Evolutionary conservation across 2,888 invertebrate genomes (phyloP), one percentile per base, ranked within the genome.

Genomic region (Sinelater perroti): DNA sequence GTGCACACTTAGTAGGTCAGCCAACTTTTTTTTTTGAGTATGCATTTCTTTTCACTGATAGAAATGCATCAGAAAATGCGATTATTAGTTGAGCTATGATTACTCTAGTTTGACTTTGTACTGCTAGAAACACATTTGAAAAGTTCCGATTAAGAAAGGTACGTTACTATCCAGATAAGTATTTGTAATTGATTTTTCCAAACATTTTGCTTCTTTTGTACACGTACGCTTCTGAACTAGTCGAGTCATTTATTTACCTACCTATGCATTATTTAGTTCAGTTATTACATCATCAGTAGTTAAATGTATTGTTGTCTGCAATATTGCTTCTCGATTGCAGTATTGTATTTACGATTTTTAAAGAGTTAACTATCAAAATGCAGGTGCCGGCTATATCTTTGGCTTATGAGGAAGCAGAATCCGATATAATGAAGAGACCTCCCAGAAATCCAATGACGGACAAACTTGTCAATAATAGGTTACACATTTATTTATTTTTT

Each of bases 381-480:
- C 57, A 69, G 85, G 81, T 85, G 81, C 91, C 91, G 73, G 91
- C 91, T 78, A 92, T 92, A 81, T 91, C 91, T 70, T 84, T 92
- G 81, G 91, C 91, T 77, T 92, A 91, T 79, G 91, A 92, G 83
- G 87, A 88, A 80, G 89, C 91, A 68, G 91, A 91, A 81, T 86
- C 88, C 73, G 91, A 92, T 84, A 92, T 92, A 81, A 91, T 91
- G 91, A 91, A 91, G 84, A 85, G 91, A 76, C 87, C 87, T 73
- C 91, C 91, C 75, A 84, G 91, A 82, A 89, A 91, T 81, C 90
- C 91, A 69, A 83, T 85, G 82, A 87, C 85, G 79, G 92, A 92
- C 83, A 91, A 91, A 85, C 86, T 92, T 79, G 92, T 93, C 79
- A 92, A 92, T 75, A 85, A 84, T 81, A 86, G 88, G 85, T 86